Conservation (phyloP, 2,888 invertebrate genomes). For the Thereva nobilitata region DNA sequence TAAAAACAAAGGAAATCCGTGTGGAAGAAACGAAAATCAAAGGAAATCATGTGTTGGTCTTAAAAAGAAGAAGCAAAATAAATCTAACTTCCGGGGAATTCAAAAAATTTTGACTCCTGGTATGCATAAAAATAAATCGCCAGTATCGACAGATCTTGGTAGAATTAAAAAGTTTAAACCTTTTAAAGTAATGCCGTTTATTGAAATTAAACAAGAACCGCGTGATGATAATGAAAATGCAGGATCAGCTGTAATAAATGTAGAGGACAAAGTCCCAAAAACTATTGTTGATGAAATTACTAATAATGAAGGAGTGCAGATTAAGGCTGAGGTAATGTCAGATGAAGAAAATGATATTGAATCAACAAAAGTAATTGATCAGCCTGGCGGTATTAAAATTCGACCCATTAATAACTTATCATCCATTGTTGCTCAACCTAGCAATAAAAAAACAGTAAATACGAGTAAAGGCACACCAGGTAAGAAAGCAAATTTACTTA, state of each 20-base stretch:
- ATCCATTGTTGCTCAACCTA: conserved; percentile 28
- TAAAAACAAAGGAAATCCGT: no score
- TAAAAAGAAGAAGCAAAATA: no score
- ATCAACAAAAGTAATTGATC: conserved; percentile 6
- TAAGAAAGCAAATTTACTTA: not conserved
- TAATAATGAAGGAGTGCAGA: conserved; percentile 26
- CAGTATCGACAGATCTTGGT: not conserved
- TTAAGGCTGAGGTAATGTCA: conserved; percentile 52
- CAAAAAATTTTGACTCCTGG: not conserved
- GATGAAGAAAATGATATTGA: conserved; percentile 45
- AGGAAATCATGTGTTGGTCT: conserved; percentile 24
- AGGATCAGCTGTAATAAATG: conserved; percentile 1
- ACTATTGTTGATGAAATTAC: not conserved
- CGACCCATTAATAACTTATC: conserved; percentile 35
- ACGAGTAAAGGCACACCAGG: not conserved
- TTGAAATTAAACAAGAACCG: conserved; percentile 44
- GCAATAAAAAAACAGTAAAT: conserved; percentile 6
- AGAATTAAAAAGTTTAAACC: not conserved
- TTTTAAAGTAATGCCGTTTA: conserved; percentile 41
- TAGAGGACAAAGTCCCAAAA: conserved; percentile 7
- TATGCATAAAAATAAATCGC: not conserved
- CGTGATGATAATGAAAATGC: conserved; percentile 34
- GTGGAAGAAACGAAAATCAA: not conserved
- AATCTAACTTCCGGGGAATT: no score
- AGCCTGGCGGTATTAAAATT: not conserved